phyloP scores from a whole-genome alignment of 2,888 invertebrate genomes.

The Odontomyia ornata region DNA sequence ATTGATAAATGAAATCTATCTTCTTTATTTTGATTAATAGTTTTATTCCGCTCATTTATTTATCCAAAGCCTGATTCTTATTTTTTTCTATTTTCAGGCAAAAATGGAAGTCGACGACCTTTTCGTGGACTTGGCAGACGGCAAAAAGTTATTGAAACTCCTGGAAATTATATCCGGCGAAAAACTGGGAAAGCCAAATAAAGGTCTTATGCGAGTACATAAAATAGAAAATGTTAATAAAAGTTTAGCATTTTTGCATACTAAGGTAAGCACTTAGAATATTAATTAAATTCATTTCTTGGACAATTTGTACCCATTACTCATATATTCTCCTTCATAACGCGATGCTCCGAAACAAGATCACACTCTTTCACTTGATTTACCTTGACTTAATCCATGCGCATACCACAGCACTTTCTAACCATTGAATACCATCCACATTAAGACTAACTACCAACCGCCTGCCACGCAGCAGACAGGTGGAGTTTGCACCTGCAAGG shows the following conservation, averaged over 20 bases:
- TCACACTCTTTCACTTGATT: background rate
- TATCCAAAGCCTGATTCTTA: too few relatives aligned
- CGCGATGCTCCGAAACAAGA: background rate
- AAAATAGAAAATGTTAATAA: slow-evolving; percentile 99
- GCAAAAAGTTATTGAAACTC: slow-evolving; percentile 88
- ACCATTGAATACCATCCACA: background rate
- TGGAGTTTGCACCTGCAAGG: background rate
- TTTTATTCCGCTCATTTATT: too few relatives aligned
- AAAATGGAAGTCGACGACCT: slow-evolving; percentile 98
- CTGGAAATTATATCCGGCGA: slow-evolving; percentile 99
- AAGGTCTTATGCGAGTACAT: slow-evolving; percentile 95
- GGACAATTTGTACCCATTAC: background rate
- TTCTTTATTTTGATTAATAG: too few relatives aligned
- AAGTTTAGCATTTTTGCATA: slow-evolving; percentile 93
- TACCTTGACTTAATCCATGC: slow-evolving; percentile 8
- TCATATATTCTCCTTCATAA: background rate
- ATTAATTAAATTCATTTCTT: too few relatives aligned
- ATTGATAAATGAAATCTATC: too few relatives aligned
- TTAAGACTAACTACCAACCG: background rate
- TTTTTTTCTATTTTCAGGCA: slow-evolving; percentile 70
- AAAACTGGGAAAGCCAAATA: slow-evolving; percentile 95
- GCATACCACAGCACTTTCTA: slow-evolving; percentile 12
- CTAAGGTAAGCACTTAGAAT: slow-evolving; percentile 73
- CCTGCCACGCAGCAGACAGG: background rate
- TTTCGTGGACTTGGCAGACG: slow-evolving; percentile 95